Evolutionary conservation across 2,797 vertebrate species (phyloP), one percentile per base, ranked within the genome.

Genomic region (Gymnodraco acuticeps): DNA sequence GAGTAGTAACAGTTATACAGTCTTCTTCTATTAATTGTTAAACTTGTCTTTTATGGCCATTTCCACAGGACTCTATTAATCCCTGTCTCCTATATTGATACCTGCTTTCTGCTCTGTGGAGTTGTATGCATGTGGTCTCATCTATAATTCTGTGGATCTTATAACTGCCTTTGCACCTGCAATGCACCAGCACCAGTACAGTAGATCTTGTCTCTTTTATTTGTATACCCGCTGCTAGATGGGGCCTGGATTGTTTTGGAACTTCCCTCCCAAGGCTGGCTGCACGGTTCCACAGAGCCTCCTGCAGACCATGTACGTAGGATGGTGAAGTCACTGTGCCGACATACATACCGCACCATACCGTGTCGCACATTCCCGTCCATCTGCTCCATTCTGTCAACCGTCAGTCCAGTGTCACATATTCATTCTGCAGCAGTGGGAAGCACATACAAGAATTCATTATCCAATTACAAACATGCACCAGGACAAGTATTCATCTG

Each of bases 301-400:
- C 90, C 94, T 94, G 92, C 94, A 95, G 93, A 94, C 89, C 87
- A 92, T 95, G 92, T 95, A 95, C 86, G 93, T 93, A 95, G 92
- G 88, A 89, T 46, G 46, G 54, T 65, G 62, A 81, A 78, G 59
- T 70, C 72, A 63, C 70, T 33, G 67, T 71, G 31, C 48, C 70
- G 58, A 42, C 74, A 73, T 47, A 75, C 72, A 81, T 77, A 60
- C 70, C 64, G 55, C 69, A 73, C 62, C 84, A 80, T 78, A 67
- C 52, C 50, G 51, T 75, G 41, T 76, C 66, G 65, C 82, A 54
- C 77, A 89, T 92, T 75, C 82, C 73, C 55, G 73, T 89, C 85
- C 91, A 91, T 92, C 64, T 17, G 61, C 72, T 83, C 67, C 80
- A 87, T 92, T 81, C 68, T 89, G 84, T 84, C 92, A 84, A 69